A percentile compares a stretch with the other conserved stretches of the same genome.
Evolutionary conservation across 2,888 invertebrate species (phyloP).

Genomic region (Drosophila austrosaltans): DNA sequence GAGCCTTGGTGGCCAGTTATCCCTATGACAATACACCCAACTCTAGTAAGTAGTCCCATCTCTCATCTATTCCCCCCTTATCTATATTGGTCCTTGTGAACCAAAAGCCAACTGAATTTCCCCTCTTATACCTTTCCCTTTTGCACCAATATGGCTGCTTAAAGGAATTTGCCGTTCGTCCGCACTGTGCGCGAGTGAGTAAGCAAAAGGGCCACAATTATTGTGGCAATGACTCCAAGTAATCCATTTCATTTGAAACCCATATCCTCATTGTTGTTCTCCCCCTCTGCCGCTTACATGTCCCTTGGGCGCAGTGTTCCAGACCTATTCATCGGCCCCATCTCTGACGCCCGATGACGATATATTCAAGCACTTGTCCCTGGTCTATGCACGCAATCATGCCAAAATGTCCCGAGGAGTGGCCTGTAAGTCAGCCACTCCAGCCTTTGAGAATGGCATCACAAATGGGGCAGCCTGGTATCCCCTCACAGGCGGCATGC

Average conservation of each 20-base stretch:
- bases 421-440: conserved; percentile 90
- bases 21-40: conserved; percentile 98
- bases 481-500: conserved; percentile 89
- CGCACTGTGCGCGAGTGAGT: conserved; percentile 89
- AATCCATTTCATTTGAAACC: conserved; percentile 26
- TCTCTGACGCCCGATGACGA: conserved; percentile 96
- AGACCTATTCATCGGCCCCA: conserved; percentile 91
- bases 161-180: conserved; percentile 91
- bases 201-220: conserved; percentile 32
- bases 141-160: conserved; percentile 83
- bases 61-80: conserved; percentile 7
- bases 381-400: conserved; percentile 93
- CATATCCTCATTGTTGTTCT: conserved; percentile 1
- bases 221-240: conserved; percentile 19
- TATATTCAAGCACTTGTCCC: conserved; percentile 93
- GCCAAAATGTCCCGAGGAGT: conserved; percentile 94
- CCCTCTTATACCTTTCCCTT: conserved; percentile 66
- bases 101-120: conserved; percentile 13
- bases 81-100: not conserved
- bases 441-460: conserved; percentile 93
- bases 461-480: conserved; percentile 98
- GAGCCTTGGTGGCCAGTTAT: conserved; percentile 95
- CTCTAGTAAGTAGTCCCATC: conserved; percentile 89
- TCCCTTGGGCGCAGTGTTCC: conserved; percentile 91
- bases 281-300: conserved; percentile 82